Conservation (phyloP, 2,888 invertebrate species). For the Branchinecta sandiegonensis region DNA sequence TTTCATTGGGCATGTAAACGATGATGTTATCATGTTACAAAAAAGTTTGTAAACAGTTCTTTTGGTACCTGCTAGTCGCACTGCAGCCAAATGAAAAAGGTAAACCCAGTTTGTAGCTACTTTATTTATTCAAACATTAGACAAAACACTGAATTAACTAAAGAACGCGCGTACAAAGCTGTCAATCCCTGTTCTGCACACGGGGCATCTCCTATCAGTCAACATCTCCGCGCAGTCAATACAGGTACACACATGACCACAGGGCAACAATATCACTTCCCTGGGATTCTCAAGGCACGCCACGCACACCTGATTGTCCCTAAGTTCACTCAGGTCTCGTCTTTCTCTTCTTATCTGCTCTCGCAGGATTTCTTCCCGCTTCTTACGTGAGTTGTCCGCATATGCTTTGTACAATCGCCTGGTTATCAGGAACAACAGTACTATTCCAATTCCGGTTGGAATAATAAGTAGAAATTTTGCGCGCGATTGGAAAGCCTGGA, state of each 20-base stretch:
- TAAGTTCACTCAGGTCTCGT: not conserved
- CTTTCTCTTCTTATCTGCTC: not conserved
- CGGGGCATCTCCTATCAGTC: not conserved
- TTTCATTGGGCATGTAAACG: too few species aligned
- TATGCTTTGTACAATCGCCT: not conserved
- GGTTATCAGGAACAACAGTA: not conserved
- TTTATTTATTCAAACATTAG: too few species aligned
- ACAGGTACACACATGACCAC: slow-evolving; percentile 11
- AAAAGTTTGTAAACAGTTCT: too few species aligned
- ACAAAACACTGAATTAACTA: not conserved
- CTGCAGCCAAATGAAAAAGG: too few species aligned
- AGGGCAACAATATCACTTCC: slow-evolving; percentile 12
- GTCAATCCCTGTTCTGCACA: not conserved
- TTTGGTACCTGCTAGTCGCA: too few species aligned
- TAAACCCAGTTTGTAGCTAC: too few species aligned
- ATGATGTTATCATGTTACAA: too few species aligned
- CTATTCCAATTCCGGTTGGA: not conserved
- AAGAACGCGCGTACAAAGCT: not conserved
- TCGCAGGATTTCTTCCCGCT: not conserved
- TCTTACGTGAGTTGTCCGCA: not conserved
- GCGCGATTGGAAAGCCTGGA: not conserved
- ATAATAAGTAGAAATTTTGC: not conserved
- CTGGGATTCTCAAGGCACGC: slow-evolving; percentile 1
- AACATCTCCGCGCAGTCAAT: not conserved
- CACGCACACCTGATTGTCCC: not conserved